Conservation (phyloP, 2,113 vertebrate species). For the Mormyrus iriodes region DNA sequence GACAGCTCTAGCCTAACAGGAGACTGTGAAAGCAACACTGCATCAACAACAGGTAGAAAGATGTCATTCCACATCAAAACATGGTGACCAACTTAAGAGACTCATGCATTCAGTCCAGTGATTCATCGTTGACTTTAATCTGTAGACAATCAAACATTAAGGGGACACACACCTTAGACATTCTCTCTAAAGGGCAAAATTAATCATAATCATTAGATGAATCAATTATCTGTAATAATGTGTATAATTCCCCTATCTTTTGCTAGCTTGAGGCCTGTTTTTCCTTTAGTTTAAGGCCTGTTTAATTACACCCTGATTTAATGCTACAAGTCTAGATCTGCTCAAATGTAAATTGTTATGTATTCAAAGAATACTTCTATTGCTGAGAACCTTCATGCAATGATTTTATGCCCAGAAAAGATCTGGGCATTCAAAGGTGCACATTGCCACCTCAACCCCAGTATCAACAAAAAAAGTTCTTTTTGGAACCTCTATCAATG, state of each 20-base stretch:
- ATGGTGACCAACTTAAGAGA: neutral
- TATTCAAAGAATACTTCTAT: conserved; percentile 49
- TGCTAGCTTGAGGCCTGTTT: neutral
- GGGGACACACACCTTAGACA: neutral
- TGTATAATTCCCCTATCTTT: neutral
- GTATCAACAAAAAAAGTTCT: neutral
- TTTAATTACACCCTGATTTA: neutral
- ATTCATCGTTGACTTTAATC: neutral
- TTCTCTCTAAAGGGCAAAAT: neutral
- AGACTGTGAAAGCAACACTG: neutral
- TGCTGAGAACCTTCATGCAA: conserved; percentile 57
- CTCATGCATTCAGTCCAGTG: neutral
- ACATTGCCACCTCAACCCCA: neutral
- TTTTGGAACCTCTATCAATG: neutral
- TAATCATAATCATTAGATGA: conserved; percentile 6
- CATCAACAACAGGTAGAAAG: neutral
- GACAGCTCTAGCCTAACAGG: neutral
- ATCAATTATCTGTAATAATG: conserved; percentile 9
- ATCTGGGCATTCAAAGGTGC: neutral
- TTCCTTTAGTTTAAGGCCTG: neutral
- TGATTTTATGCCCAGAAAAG: conserved; percentile 41
- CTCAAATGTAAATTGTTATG: conserved; percentile 28
- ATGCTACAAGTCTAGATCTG: neutral
- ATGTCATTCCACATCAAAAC: neutral
- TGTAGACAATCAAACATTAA: neutral